Evolutionary conservation across 2,888 invertebrate species (phyloP).

Genomic region (Athripsodes cinereus): DNA sequence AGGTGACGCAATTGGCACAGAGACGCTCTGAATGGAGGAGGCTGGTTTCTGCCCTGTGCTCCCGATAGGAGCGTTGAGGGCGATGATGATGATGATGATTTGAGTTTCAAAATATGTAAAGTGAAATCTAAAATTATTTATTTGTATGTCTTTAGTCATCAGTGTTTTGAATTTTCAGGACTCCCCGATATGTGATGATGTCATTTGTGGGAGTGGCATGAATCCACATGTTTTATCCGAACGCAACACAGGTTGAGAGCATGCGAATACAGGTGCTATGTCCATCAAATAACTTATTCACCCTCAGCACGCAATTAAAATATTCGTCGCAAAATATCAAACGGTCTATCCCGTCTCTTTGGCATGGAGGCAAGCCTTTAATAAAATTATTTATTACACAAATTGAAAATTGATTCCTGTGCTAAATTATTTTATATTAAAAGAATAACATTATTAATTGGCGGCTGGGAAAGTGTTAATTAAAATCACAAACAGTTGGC

Average conservation of each 20-base stretch:
- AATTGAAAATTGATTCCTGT: not conserved
- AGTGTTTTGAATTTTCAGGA: too few species aligned
- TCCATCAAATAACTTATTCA: not conserved
- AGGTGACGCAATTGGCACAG: too few species aligned
- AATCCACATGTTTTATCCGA: too few species aligned
- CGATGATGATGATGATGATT: too few species aligned
- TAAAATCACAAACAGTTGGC: not conserved
- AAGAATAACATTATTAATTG: not conserved
- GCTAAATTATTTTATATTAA: not conserved
- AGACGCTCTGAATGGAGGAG: too few species aligned
- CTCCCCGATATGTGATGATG: too few species aligned
- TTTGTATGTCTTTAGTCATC: too few species aligned
- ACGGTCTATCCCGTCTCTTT: not conserved
- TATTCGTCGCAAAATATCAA: not conserved
- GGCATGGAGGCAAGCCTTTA: not conserved
- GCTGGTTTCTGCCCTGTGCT: too few species aligned
- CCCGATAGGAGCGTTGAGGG: too few species aligned
- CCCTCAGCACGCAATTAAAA: constrained; percentile 2
- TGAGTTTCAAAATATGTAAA: too few species aligned
- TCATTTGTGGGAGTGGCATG: too few species aligned
- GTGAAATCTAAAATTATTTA: too few species aligned
- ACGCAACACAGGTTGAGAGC: not conserved
- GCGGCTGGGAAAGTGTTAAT: not conserved
- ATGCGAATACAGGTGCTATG: not conserved
- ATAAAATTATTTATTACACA: not conserved